Conservation (phyloP, 2,888 invertebrate species). For the Brachycybe producta region DNA sequence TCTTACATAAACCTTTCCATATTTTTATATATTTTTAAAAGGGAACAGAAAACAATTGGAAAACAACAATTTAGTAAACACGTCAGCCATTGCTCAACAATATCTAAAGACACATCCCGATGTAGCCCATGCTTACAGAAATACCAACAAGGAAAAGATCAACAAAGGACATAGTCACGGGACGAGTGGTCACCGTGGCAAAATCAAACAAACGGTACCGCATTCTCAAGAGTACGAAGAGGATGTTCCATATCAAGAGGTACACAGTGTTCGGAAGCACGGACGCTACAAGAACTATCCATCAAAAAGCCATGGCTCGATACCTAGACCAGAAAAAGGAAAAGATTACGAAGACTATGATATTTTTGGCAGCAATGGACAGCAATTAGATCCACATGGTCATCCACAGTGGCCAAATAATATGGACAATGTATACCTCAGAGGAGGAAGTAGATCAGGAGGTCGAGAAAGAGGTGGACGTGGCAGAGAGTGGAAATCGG, state of each 20-base stretch:
- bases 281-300: slow-evolving; percentile 2
- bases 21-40: too few relatives aligned
- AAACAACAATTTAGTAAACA: slow-evolving; percentile 38
- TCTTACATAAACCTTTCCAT: too few relatives aligned
- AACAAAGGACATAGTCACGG: background rate
- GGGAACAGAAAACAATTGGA: slow-evolving; percentile 35
- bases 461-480: too few relatives aligned
- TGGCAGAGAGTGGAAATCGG: too few relatives aligned
- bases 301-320: background rate
- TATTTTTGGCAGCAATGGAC: background rate
- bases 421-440: too few relatives aligned
- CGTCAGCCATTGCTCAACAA: slow-evolving; percentile 37
- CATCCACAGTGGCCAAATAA: too few relatives aligned
- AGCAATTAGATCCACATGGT: too few relatives aligned
- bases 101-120: slow-evolving; percentile 37
- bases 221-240: slow-evolving; percentile 13
- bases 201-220: background rate
- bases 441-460: too few relatives aligned
- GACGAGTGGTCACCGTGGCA: too few relatives aligned
- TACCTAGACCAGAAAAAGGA: background rate
- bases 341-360: slow-evolving; percentile 5
- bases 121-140: slow-evolving; percentile 6
- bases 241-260: slow-evolving; percentile 10
- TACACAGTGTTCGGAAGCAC: slow-evolving; percentile 14
- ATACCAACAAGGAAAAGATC: background rate